Base-by-base conservation (phyloP, 2,888 invertebrate genomes). In the Leptothorax acervorum region DNA sequence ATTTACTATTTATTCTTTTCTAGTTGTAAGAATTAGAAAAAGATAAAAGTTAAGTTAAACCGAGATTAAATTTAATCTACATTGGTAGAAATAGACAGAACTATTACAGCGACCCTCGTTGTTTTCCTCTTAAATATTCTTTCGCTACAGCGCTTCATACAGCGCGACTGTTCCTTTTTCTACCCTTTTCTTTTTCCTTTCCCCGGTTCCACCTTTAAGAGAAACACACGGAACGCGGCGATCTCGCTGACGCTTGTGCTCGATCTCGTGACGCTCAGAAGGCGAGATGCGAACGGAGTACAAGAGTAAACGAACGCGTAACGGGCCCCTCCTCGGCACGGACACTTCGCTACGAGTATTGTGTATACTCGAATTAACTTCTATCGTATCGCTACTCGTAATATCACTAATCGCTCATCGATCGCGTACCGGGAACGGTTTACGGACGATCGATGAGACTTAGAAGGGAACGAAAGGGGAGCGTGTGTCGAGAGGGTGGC, bases 381-480 rank as follows among this genome's bases (percentile, higher is more conserved):
- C 60, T 82, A 53, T 35, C 18, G 6, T 35, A 57, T 82, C 53
- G 28, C 57, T 73, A 60, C 3, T 79, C 45, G 18, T 70, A 71
- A 71, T 65, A 75, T 75, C 48, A 65, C 57, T 79, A 79, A 53
- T 79, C 18, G 35, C 35, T 79, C 55, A 48, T 71, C 71, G 79
- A 79, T 79, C 71, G 15, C 48, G 57, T 28, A 15, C 57, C 68
- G 28, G 35, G 35, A 18, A 53, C n/a, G 45, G 9, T 79, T 35
- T 35, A 79, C 23, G 35, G 8, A 79, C 39, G 57, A 68, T 45
- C 57, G 53, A 78, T 28, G 23, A 60, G 57, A 18, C 12, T 4
- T 11, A 18, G 35, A 11, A 12, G 57, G 12, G 48, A 60, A 79
- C 15, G 35, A 79, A 71, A 70, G 55, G 42, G 66, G 28, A 68